Percentiles rank a stretch among this genome's conserved stretches.
These are phyloP conservation scores for Pterophyllum scalare DNA, from an alignment of 2,113 vertebrate species.

Conservation along the genomic window DNA sequence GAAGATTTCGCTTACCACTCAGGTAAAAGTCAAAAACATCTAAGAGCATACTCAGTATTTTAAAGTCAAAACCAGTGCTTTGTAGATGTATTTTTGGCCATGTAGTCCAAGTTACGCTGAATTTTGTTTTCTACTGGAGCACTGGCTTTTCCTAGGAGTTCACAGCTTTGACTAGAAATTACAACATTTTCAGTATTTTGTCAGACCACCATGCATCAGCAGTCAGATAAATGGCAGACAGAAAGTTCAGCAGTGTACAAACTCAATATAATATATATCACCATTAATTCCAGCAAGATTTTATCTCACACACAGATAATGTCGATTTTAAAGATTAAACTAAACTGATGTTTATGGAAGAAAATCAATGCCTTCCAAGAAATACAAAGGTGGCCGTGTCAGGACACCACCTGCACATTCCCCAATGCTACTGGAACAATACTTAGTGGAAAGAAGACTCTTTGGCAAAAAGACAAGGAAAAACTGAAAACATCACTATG, in stretches of 20 bases:
- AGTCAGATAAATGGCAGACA: too few relatives aligned
- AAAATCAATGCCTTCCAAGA: conserved; percentile 17
- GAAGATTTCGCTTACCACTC: neutral
- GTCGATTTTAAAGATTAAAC: neutral
- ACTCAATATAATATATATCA: neutral
- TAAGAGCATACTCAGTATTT: neutral
- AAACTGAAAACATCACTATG: conserved; percentile 11
- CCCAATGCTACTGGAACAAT: conserved; percentile 8
- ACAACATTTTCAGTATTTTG: neutral
- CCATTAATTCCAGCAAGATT: neutral
- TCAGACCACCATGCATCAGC: neutral
- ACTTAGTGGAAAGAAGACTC: conserved; percentile 14
- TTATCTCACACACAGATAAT: neutral
- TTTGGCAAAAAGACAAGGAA: conserved; percentile 11
- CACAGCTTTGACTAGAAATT: neutral
- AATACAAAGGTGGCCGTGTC: neutral
- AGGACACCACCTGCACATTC: conserved; percentile 15
- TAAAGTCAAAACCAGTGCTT: too few relatives aligned
- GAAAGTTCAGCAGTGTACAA: neutral
- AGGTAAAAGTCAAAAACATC: neutral
- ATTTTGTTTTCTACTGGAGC: neutral
- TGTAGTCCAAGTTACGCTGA: neutral
- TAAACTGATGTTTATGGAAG: neutral
- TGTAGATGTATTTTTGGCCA: neutral
- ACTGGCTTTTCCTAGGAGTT: neutral